Evolutionary conservation across 2,113 vertebrate genomes (phyloP).

Genomic region (Seriola aureovittata): DNA sequence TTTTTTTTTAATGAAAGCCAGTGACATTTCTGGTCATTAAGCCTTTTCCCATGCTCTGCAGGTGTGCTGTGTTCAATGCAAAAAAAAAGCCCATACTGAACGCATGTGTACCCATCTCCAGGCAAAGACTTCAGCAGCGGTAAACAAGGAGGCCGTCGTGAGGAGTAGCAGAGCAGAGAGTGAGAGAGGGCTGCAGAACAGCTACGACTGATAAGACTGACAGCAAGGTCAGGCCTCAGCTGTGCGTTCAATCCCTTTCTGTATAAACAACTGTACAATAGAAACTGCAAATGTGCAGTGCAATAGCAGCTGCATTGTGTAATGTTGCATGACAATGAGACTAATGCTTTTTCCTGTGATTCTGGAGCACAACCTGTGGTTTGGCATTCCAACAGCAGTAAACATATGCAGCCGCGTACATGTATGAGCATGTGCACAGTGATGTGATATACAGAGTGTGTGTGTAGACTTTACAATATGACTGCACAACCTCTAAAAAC

Average conservation of each 20-base stretch:
- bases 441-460: not conserved
- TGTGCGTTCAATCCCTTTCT: not conserved
- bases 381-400: constrained; percentile 16
- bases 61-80: constrained; percentile 48
- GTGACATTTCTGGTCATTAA: constrained; percentile 34
- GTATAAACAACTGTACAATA: not conserved
- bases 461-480: not conserved
- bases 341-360: constrained; percentile 17
- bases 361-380: constrained; percentile 31
- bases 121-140: constrained; percentile 11
- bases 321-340: constrained; percentile 43
- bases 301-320: constrained; percentile 21
- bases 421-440: not conserved
- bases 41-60: constrained; percentile 52
- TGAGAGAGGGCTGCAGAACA: not conserved
- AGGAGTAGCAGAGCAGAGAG: not conserved
- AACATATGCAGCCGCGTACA: constrained; percentile 15
- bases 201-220: not conserved
- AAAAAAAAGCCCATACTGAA: constrained; percentile 29
- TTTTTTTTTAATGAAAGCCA: constrained; percentile 45
- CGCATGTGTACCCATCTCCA: constrained; percentile 6
- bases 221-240: not conserved
- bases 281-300: constrained; percentile 8
- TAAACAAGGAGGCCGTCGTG: not conserved
- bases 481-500: not conserved